Conservation (phyloP, 2,888 invertebrate genomes). For the Apomyelois bistriatella region DNA sequence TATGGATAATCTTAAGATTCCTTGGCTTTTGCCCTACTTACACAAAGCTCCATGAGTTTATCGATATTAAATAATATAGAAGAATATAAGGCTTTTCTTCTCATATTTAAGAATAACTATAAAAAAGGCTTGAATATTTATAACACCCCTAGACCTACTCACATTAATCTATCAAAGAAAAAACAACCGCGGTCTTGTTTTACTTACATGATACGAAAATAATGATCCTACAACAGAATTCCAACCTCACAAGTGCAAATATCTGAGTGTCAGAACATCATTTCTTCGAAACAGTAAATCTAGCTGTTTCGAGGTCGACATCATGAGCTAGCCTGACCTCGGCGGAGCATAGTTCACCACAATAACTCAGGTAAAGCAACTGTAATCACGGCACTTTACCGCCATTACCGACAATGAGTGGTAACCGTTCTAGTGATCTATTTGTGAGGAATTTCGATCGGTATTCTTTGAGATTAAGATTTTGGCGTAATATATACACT, state of each 20-base stretch:
- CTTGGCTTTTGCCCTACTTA: too few relatives aligned
- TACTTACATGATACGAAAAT: too few relatives aligned
- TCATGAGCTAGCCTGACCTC: neutral
- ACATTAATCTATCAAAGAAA: too few relatives aligned
- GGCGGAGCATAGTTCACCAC: constrained; percentile 6
- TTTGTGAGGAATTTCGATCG: neutral
- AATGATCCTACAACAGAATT: too few relatives aligned
- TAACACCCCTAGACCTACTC: too few relatives aligned
- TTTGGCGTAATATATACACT: neutral
- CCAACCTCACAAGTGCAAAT: neutral
- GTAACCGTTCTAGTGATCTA: neutral
- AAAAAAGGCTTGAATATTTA: too few relatives aligned
- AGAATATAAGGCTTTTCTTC: too few relatives aligned
- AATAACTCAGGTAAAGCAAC: constrained; percentile 11
- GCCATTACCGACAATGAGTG: neutral
- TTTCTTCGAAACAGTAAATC: neutral
- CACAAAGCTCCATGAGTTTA: too few relatives aligned
- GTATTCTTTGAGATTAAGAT: neutral
- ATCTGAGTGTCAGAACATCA: neutral
- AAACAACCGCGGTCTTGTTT: too few relatives aligned
- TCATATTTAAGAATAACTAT: too few relatives aligned
- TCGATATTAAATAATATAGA: too few relatives aligned
- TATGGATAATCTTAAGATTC: too few relatives aligned
- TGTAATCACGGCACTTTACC: neutral
- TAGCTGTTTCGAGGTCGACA: neutral